Evolutionary conservation across 30 jellyfish, hydroid and myxozoan species (phyloP).

Genomic region (Pelagia noctiluca): DNA sequence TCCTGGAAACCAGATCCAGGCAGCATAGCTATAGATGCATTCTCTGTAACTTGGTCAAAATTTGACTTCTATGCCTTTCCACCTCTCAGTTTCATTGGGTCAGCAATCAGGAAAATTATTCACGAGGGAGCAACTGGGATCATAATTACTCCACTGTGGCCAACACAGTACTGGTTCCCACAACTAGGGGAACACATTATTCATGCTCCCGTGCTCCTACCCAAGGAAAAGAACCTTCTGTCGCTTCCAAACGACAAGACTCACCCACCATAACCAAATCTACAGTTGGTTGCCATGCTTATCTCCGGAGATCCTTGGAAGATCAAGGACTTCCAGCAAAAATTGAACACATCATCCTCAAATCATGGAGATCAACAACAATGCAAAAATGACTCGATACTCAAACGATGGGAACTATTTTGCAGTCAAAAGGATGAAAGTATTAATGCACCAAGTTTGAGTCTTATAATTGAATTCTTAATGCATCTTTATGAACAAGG

Average conservation of each 20-base stretch:
- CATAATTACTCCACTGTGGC: conserved; percentile 55
- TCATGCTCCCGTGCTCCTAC: conserved; percentile 7
- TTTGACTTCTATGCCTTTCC: conserved; percentile 66
- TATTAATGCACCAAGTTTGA: conserved; percentile 15
- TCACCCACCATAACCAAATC: conserved; percentile 25
- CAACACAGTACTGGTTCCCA: conserved; percentile 62
- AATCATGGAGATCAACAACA: conserved; percentile 33
- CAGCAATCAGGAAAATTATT: conserved; percentile 18
- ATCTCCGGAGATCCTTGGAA: conserved; percentile 27
- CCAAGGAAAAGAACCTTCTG: background rate
- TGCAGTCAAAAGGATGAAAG: conserved; percentile 24
- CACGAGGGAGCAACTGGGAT: conserved; percentile 51
- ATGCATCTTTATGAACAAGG: conserved; percentile 36
- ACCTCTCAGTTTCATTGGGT: conserved; percentile 48
- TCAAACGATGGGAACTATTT: conserved; percentile 41
- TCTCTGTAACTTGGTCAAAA: conserved; percentile 50
- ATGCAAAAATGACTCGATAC: conserved; percentile 8
- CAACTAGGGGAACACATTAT: background rate
- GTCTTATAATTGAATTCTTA: conserved; percentile 11
- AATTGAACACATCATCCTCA: conserved; percentile 21
- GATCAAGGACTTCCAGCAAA: conserved; percentile 18
- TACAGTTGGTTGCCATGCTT: conserved; percentile 24
- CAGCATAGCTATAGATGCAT: conserved; percentile 62
- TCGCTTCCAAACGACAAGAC: conserved; percentile 11
- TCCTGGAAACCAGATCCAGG: conserved; percentile 75